phyloP scores from a whole-genome alignment of 2,888 invertebrate species.

The Callosobruchus maculatus region DNA sequence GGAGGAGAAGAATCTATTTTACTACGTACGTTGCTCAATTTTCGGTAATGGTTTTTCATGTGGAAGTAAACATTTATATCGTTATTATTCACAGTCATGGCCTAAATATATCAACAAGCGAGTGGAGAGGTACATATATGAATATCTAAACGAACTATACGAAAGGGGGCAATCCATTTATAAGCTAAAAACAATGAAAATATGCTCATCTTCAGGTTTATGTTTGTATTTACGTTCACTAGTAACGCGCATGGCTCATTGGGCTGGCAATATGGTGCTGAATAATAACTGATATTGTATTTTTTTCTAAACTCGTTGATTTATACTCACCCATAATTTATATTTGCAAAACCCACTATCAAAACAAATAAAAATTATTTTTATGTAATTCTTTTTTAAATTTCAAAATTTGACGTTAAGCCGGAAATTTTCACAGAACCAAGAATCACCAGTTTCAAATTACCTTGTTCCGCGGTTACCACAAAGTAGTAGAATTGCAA shows the following conservation, averaged over 20 bases:
- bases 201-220: neutral
- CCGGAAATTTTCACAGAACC: neutral
- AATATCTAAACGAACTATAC: no score
- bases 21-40: conserved; percentile 43
- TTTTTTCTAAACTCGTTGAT: neutral
- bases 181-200: no score
- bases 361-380: neutral
- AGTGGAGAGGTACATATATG: neutral
- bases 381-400: neutral
- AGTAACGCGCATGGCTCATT: neutral
- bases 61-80: conserved; percentile 43
- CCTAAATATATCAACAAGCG: neutral
- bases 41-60: conserved; percentile 49
- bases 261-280: neutral
- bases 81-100: conserved; percentile 30
- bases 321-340: neutral
- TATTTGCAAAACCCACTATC: neutral
- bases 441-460: neutral
- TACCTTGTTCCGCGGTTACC: no score
- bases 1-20: conserved; percentile 43
- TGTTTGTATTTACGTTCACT: neutral
- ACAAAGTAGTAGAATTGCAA: no score
- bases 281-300: neutral
- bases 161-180: no score
- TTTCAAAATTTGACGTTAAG: neutral